phyloP scores from a whole-genome alignment of 2,888 invertebrate genomes.

The Candidula unifasciata region DNA sequence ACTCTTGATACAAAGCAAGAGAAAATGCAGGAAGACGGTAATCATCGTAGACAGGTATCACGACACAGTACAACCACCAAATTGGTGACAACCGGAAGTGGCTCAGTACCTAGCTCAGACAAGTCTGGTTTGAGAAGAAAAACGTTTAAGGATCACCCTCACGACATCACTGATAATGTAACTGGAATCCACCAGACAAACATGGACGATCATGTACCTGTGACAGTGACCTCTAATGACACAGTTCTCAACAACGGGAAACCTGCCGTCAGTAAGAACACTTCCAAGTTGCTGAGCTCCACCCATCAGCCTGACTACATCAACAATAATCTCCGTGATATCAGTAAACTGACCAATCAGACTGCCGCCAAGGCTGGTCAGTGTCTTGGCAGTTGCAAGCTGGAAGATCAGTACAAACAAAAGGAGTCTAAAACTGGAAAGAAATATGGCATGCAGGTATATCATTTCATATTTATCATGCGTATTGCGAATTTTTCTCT shows the following conservation, averaged over 20 bases:
- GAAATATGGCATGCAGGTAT: conserved; percentile 2
- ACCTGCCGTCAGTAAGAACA: conserved; percentile 59
- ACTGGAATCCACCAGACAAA: neutral
- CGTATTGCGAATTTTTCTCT: no score
- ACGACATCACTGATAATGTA: neutral
- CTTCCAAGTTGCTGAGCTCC: conserved; percentile 56
- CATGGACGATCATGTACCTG: conserved; percentile 41
- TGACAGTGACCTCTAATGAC: neutral
- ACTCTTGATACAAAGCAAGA: neutral
- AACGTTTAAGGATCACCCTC: conserved; percentile 48
- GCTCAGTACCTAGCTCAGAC: neutral
- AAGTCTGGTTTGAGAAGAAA: conserved; percentile 57
- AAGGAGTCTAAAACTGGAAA: conserved; percentile 34
- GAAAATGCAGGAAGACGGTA: neutral
- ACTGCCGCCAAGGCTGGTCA: conserved; percentile 41
- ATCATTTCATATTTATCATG: neutral
- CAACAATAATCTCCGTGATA: conserved; percentile 72
- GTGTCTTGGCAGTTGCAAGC: neutral
- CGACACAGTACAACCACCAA: neutral
- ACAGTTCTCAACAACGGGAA: conserved; percentile 73
- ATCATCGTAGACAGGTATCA: neutral
- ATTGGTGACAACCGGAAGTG: neutral
- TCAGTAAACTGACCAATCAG: conserved; percentile 52
- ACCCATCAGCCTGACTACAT: conserved; percentile 71
- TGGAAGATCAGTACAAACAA: conserved; percentile 3